Evolutionary conservation across 2,113 vertebrate species (phyloP).

Genomic region (Ranitomeya imitator): DNA sequence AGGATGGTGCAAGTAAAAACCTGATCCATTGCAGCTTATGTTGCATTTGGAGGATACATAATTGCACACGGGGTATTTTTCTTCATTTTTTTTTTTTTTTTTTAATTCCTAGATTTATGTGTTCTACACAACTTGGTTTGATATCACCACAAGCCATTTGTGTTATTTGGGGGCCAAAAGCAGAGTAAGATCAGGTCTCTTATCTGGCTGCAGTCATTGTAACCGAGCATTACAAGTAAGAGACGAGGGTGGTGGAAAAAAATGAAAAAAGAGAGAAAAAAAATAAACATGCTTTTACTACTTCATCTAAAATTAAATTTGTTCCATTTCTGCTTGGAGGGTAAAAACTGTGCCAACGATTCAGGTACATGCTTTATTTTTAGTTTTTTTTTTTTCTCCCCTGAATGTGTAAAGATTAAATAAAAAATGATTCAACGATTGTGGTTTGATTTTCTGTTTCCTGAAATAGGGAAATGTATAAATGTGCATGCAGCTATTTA

Average conservation of each 20-base stretch:
- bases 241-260: neutral
- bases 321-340: neutral
- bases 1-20: neutral
- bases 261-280: neutral
- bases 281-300: neutral
- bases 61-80: neutral
- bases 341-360: constrained; percentile 28
- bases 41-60: neutral
- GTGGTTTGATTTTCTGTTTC: neutral
- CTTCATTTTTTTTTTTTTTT: neutral
- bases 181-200: neutral
- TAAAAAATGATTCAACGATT: constrained; percentile 16
- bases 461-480: neutral
- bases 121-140: neutral
- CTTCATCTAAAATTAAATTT: neutral
- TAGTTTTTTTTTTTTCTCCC: neutral
- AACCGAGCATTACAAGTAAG: neutral
- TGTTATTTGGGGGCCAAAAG: neutral
- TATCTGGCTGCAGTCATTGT: neutral
- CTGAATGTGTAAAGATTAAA: constrained; percentile 41
- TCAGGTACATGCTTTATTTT: constrained; percentile 50
- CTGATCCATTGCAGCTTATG: neutral
- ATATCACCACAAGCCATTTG: neutral
- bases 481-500: neutral
- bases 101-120: neutral